phyloP scores from a whole-genome alignment of 2,113 vertebrate genomes.

The Gambusia affinis region DNA sequence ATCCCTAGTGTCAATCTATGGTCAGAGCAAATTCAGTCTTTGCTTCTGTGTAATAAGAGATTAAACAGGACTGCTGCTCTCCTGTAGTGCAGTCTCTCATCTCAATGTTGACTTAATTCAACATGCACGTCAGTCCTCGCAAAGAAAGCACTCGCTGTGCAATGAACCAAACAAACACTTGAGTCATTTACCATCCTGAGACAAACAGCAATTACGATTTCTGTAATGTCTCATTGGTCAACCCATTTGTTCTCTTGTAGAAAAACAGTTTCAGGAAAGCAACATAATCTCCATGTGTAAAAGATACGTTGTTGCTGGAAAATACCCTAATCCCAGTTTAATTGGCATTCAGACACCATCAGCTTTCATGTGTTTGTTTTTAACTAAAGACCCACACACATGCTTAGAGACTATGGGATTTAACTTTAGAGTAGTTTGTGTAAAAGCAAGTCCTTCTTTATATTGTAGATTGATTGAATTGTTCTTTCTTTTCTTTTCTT shows the following conservation, averaged over 20 bases:
- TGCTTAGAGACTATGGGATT: conserved; percentile 3
- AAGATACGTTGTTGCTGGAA: conserved; percentile 48
- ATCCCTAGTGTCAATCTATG: conserved; percentile 8
- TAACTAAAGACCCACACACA: conserved; percentile 9
- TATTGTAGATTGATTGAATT: not conserved
- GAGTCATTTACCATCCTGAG: conserved; percentile 63
- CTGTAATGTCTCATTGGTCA: conserved; percentile 66
- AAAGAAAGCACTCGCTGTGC: conserved; percentile 38
- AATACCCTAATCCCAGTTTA: conserved; percentile 57
- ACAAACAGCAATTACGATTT: conserved; percentile 72
- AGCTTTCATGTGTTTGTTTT: conserved; percentile 25
- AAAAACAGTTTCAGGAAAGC: conserved; percentile 51
- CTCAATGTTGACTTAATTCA: conserved; percentile 62
- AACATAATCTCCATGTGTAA: conserved; percentile 47
- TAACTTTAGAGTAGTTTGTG: not conserved
- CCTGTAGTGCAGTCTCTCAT: conserved; percentile 47
- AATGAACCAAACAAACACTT: conserved; percentile 68
- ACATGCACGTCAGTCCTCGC: conserved; percentile 51
- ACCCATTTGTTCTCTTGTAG: conserved; percentile 63
- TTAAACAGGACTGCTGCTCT: conserved; percentile 23
- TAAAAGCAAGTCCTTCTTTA: not conserved
- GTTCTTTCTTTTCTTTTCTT: not conserved
- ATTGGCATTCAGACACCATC: conserved; percentile 16
- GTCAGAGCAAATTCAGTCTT: conserved; percentile 1
- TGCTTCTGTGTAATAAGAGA: conserved; percentile 37